phyloP scores from a whole-genome alignment of 2,797 vertebrate species.

The Cossypha heuglini region DNA sequence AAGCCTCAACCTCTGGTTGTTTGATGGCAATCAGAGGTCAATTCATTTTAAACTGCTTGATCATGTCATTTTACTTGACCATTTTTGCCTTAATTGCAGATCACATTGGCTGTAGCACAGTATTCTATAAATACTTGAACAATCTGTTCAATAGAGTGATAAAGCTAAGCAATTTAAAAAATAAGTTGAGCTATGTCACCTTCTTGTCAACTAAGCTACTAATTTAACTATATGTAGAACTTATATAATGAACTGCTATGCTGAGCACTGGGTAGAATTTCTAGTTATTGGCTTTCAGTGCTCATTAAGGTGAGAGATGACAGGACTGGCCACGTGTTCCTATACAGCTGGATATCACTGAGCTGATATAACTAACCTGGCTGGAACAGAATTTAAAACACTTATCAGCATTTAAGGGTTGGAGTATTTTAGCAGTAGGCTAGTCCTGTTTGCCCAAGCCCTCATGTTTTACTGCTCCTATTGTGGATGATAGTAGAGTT shows the following conservation, averaged over 20 bases:
- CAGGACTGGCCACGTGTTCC: slow-evolving; percentile 40
- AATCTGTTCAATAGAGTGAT: slow-evolving; percentile 66
- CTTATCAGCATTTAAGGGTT: slow-evolving; percentile 68
- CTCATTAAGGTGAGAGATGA: slow-evolving; percentile 72
- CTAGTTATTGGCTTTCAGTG: slow-evolving; percentile 54
- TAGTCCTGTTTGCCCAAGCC: background rate
- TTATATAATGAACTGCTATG: slow-evolving; percentile 59
- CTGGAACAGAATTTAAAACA: slow-evolving; percentile 54
- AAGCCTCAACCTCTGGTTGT: slow-evolving; percentile 7
- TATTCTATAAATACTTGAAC: slow-evolving; percentile 64
- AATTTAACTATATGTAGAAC: slow-evolving; percentile 69
- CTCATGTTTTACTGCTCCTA: background rate
- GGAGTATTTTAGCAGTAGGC: background rate
- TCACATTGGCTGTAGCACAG: slow-evolving; percentile 1
- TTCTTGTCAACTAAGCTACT: slow-evolving; percentile 69
- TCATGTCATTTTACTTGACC: slow-evolving; percentile 51
- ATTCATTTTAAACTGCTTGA: slow-evolving; percentile 45
- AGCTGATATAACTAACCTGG: slow-evolving; percentile 51
- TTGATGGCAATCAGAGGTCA: slow-evolving; percentile 51
- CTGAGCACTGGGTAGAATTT: slow-evolving; percentile 50
- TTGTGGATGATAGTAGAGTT: background rate
- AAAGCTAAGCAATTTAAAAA: slow-evolving; percentile 73
- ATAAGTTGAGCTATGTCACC: slow-evolving; percentile 70
- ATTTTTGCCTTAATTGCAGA: slow-evolving; percentile 49
- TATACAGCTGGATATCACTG: slow-evolving; percentile 43